Percentiles rank a stretch among this genome's conserved stretches.
phyloP scores from a whole-genome alignment of 2,888 invertebrate species.

The Andrena trimmerana region DNA sequence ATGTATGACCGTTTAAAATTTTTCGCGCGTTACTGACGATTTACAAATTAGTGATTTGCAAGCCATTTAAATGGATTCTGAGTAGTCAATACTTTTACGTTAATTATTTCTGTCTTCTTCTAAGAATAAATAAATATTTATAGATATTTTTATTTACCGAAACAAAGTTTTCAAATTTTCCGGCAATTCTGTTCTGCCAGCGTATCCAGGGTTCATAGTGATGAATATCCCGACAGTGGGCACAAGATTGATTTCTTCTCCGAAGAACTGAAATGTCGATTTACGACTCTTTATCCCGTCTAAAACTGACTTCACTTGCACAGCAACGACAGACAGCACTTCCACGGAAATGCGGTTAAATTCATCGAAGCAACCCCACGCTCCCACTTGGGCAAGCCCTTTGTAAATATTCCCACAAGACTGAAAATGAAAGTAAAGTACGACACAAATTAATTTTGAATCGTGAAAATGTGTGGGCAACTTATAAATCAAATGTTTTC shows the following conservation, averaged over 20 bases:
- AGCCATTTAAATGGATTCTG: background rate
- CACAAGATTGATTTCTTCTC: conserved; percentile 91
- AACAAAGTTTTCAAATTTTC: conserved; percentile 90
- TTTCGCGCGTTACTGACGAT: too few relatives aligned
- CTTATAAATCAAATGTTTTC: too few relatives aligned
- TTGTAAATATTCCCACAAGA: conserved; percentile 98
- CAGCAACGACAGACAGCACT: conserved; percentile 97
- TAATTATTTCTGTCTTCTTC: too few relatives aligned
- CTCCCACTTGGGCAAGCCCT: conserved; percentile 97
- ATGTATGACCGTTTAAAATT: too few relatives aligned
- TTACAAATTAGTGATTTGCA: background rate
- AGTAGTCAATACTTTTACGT: too few relatives aligned
- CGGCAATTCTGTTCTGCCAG: conserved; percentile 95
- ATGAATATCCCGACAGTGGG: conserved; percentile 96
- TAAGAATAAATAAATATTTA: background rate
- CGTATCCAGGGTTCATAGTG: conserved; percentile 98
- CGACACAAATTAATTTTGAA: conserved; percentile 6
- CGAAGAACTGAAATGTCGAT: conserved; percentile 93
- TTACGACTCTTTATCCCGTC: conserved; percentile 95
- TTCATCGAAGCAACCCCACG: conserved; percentile 99
- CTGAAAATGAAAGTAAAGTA: conserved; percentile 74
- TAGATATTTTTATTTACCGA: conserved; percentile 78
- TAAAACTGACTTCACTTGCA: conserved; percentile 94
- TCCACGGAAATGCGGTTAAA: conserved; percentile 98
- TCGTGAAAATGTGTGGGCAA: too few relatives aligned